These are phyloP conservation scores for Magallana angulata DNA, from an alignment of 1,140 invertebrate species.

Conservation along the genomic window DNA sequence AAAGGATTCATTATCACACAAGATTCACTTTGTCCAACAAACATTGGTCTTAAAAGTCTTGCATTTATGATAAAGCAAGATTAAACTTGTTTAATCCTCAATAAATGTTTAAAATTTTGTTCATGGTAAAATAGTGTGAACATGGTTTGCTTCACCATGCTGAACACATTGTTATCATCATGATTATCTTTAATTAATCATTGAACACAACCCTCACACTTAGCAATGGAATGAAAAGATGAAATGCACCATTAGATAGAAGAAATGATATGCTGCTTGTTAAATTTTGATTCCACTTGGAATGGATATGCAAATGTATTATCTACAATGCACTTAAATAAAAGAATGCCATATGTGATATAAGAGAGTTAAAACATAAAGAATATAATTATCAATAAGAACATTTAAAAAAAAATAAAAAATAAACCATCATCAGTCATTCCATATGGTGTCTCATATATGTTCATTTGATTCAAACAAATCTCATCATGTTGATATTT, in stretches of 20 bases:
- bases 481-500: not conserved
- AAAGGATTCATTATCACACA: no score
- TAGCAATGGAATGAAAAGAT: not conserved
- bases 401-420: no score
- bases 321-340: not conserved
- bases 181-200: not conserved
- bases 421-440: no score
- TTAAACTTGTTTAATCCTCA: no score
- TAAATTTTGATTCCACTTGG: slow-evolving; percentile 14
- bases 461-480: not conserved
- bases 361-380: not conserved
- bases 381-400: not conserved
- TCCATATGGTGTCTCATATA: no score
- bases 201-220: not conserved
- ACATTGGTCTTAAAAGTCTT: no score
- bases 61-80: no score
- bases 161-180: slow-evolving; percentile 14
- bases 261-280: slow-evolving; percentile 9
- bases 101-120: no score
- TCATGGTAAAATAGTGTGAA: not conserved
- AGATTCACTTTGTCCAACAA: no score
- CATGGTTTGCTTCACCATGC: not conserved
- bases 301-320: not conserved
- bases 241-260: not conserved
- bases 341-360: not conserved